Evolutionary conservation across 2,888 invertebrate genomes (phyloP), one percentile per base, ranked within the genome.

Genomic region (Rhopalosiphum nymphaeae): DNA sequence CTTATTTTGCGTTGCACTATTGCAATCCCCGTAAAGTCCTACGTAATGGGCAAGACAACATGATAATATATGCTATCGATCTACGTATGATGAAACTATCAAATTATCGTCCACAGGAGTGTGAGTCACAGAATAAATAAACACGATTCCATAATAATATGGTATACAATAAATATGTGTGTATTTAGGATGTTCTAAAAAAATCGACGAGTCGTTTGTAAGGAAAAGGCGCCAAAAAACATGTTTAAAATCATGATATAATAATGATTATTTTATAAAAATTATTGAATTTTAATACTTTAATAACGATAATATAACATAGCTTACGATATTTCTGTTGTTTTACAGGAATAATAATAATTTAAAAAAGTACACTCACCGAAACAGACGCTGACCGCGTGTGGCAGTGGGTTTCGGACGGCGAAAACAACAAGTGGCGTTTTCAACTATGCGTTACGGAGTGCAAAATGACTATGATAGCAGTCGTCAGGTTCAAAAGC

Each of bases 401-500:
- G 78, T 78, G 78, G 16, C 78, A 67, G 78, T 78, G 78, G 21
- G n/a, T 21, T 10, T 25, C 36, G 88, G 89, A 44, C 89, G 61
- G 89, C 44, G 91, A 36, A 21, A 49, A 78, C 42, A 25, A 90
- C 90, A 91, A 91, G 91, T 91, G 91, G 78, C 53, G 84, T 61
- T 57, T 57, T 29, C 44, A 7, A 53, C 46, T 29, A 25, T 78
- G 78, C 36, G 67, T 44, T 26, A n/a, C 21, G n/a, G 42, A 26
- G 36, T 29, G 57, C 9, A 10, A 29, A 36, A 3, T 36, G 57
- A 42, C 88, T 11, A 26, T 42, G 56, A 21, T 46, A 13, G 44
- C 44, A 46, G 89, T 26, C 91, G 53, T 29, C 36, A 49, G 21
- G 13, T 46, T 46, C 46, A 29, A 36, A 36, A 78, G 21, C 36